phyloP scores from a whole-genome alignment of 2,888 invertebrate species.

The Campoplex capitator region DNA sequence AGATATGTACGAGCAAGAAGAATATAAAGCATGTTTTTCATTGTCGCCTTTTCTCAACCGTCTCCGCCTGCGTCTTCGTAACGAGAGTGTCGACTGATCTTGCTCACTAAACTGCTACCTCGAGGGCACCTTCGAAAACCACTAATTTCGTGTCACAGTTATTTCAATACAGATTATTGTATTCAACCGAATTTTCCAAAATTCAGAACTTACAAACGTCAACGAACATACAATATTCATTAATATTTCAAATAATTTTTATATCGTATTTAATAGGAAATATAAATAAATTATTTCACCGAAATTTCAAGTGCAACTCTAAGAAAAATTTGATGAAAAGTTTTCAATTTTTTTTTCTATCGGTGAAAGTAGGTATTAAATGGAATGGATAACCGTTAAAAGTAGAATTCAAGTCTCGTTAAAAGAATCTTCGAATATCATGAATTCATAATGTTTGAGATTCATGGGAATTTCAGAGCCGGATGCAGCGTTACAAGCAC shows the following conservation, averaged over 20 bases:
- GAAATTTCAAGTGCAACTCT: background rate
- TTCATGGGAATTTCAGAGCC: conserved; percentile 36
- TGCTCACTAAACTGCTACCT: conserved; percentile 5
- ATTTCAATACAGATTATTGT: background rate
- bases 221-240: no score
- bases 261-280: no score
- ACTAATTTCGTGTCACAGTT: background rate
- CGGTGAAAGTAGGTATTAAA: background rate
- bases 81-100: conserved; percentile 53
- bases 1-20: conserved; percentile 30
- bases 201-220: no score
- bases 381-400: background rate
- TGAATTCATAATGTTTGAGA: conserved; percentile 35
- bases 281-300: background rate
- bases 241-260: no score
- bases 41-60: conserved; percentile 18
- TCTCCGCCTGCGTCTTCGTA: conserved; percentile 24
- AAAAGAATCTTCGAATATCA: conserved; percentile 34
- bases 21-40: conserved; percentile 30
- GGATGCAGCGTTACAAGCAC: conserved; percentile 33
- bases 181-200: background rate
- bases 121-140: background rate
- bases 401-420: conserved; percentile 25
- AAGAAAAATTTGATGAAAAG: background rate
- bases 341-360: background rate